A percentile compares a stretch with the other conserved stretches of the same genome.
phyloP scores from a whole-genome alignment of 2,888 invertebrate species.

The Lycaena phlaeas region DNA sequence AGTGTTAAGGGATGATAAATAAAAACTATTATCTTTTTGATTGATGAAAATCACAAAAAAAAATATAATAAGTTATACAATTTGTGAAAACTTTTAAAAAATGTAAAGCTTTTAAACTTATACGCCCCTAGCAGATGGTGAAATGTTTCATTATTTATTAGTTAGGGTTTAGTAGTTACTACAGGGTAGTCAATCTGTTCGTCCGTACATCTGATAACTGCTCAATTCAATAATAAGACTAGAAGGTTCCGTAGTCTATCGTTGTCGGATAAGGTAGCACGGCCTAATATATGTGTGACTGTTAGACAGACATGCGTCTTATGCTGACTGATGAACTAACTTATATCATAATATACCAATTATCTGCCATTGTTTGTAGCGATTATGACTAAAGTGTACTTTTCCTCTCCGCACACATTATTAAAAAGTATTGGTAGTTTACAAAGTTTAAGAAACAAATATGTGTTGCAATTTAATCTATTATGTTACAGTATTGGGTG shows the following conservation, averaged over 20 bases:
- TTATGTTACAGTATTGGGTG: too few relatives aligned
- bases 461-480: too few relatives aligned
- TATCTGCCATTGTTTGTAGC: too few relatives aligned
- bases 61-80: slow-evolving; percentile 56
- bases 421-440: too few relatives aligned
- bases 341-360: too few relatives aligned
- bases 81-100: slow-evolving; percentile 60
- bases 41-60: slow-evolving; percentile 40
- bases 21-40: slow-evolving; percentile 32
- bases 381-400: too few relatives aligned
- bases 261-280: slow-evolving; percentile 41
- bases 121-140: slow-evolving; percentile 54
- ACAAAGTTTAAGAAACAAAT: too few relatives aligned
- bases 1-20: slow-evolving; percentile 43
- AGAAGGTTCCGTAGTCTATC: slow-evolving; percentile 42
- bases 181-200: slow-evolving; percentile 64
- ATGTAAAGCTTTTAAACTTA: slow-evolving; percentile 59
- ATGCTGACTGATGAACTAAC: slow-evolving; percentile 20
- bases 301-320: slow-evolving; percentile 20
- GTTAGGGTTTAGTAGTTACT: slow-evolving; percentile 56
- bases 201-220: slow-evolving; percentile 63
- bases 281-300: slow-evolving; percentile 40
- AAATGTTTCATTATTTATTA: slow-evolving; percentile 43
- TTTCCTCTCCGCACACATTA: too few relatives aligned
- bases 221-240: slow-evolving; percentile 63